phyloP scores from a whole-genome alignment of 2,888 invertebrate genomes.

The Ommatoiulus sabulosus region DNA sequence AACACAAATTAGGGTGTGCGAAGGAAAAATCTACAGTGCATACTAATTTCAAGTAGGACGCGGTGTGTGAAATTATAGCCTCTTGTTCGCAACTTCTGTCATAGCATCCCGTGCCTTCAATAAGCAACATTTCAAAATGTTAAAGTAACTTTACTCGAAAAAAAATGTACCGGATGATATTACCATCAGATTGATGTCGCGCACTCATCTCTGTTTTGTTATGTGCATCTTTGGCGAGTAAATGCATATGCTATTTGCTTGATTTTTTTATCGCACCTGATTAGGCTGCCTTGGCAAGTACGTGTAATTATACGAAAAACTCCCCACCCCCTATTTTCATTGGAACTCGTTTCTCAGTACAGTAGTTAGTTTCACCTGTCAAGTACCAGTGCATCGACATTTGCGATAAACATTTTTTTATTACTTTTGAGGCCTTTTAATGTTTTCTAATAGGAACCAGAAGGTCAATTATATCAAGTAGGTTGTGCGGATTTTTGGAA shows the following conservation, averaged over 20 bases:
- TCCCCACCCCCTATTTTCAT: background rate
- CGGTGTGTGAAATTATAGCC: background rate
- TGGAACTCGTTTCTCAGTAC: background rate
- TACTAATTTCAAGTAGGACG: background rate
- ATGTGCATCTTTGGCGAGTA: background rate
- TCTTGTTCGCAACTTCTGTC: background rate
- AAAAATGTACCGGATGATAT: background rate
- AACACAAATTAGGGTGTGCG: background rate
- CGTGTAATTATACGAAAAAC: background rate
- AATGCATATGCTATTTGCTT: background rate
- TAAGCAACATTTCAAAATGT: background rate
- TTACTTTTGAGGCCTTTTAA: background rate
- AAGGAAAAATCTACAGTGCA: background rate
- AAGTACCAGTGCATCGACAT: background rate
- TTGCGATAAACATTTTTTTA: background rate
- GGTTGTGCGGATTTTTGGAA: background rate
- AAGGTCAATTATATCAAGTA: background rate
- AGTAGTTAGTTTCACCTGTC: background rate
- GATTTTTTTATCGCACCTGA: background rate
- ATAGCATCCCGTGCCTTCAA: background rate
- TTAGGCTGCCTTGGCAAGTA: background rate
- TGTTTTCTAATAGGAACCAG: background rate
- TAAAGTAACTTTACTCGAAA: background rate
- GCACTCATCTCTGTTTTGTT: background rate
- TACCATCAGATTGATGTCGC: background rate